Evolutionary conservation across 23 tunicate genomes (phyloP).

Genomic region (Botrylloides violaceus): DNA sequence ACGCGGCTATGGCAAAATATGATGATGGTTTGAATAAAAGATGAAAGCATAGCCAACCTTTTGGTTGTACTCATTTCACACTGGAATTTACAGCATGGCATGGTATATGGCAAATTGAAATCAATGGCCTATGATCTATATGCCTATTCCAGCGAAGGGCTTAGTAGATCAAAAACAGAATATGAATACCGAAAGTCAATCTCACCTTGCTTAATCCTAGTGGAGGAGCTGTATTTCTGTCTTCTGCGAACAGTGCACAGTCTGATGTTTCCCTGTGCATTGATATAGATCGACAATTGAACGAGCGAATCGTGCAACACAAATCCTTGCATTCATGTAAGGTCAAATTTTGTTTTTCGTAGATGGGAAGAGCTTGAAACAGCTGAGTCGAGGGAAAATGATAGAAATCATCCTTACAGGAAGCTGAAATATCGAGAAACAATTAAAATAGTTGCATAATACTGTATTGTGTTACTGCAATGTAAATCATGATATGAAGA

Average conservation of each 20-base stretch:
- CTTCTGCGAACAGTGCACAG: conserved; percentile 72
- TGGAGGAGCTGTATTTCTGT: conserved; percentile 82
- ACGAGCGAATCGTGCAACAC: conserved; percentile 59
- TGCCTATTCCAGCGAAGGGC: no score
- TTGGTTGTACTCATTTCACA: no score
- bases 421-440: conserved; percentile 22
- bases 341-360: conserved; percentile 24
- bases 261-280: conserved; percentile 36
- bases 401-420: conserved; percentile 66
- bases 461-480: neutral
- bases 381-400: conserved; percentile 74
- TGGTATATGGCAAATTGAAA: no score
- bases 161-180: no score
- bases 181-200: no score
- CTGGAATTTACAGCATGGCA: no score
- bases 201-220: conserved; percentile 70
- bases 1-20: no score
- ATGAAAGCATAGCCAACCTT: no score
- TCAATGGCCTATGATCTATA: no score
- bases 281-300: conserved; percentile 62
- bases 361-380: conserved; percentile 40
- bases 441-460: neutral
- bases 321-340: conserved; percentile 30
- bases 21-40: no score
- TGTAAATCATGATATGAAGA: no score